These are phyloP conservation scores for Actinernus sp. DNA, from an alignment of 92 coral and sea anemone species.

Conservation along the genomic window DNA sequence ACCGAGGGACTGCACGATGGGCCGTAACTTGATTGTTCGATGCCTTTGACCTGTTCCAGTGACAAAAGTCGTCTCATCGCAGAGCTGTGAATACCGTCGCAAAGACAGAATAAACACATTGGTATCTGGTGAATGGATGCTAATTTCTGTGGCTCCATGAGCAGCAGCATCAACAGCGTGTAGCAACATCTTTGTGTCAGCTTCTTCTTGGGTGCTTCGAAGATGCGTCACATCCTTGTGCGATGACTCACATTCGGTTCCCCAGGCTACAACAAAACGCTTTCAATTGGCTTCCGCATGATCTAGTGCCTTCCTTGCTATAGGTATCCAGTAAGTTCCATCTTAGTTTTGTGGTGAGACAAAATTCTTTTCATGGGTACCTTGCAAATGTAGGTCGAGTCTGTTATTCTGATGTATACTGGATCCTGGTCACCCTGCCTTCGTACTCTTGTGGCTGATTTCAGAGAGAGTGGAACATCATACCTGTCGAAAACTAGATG, in stretches of 20 bases:
- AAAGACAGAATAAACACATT: slow-evolving; percentile 26
- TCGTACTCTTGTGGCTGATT: slow-evolving; percentile 12
- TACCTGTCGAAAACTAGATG: slow-evolving; percentile 45
- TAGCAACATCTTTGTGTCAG: slow-evolving; percentile 57
- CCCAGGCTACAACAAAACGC: slow-evolving; percentile 37
- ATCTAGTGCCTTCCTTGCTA: neutral
- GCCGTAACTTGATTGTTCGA: slow-evolving; percentile 18
- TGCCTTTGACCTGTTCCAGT: slow-evolving; percentile 20
- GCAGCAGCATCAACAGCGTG: slow-evolving; percentile 65
- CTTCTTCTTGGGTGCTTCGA: slow-evolving; percentile 65
- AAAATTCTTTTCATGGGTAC: slow-evolving; percentile 38
- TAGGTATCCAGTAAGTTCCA: slow-evolving; percentile 29
- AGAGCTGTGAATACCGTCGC: slow-evolving; percentile 29
- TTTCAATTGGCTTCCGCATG: neutral
- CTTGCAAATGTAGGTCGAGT: slow-evolving; percentile 27
- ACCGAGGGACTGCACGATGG: slow-evolving; percentile 22
- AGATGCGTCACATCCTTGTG: slow-evolving; percentile 44
- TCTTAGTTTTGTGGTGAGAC: slow-evolving; percentile 23
- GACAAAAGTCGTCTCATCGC: slow-evolving; percentile 15
- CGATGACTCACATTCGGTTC: slow-evolving; percentile 30
- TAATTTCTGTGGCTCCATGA: slow-evolving; percentile 45
- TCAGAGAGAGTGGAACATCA: slow-evolving; percentile 35
- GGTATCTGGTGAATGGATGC: slow-evolving; percentile 53
- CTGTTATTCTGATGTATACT: slow-evolving; percentile 24
- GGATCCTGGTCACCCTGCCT: slow-evolving; percentile 38